A percentile compares a stretch with the other conserved stretches of the same genome.
Evolutionary conservation across 1,140 invertebrate species (phyloP).

Genomic region (Neodiprion virginianus): DNA sequence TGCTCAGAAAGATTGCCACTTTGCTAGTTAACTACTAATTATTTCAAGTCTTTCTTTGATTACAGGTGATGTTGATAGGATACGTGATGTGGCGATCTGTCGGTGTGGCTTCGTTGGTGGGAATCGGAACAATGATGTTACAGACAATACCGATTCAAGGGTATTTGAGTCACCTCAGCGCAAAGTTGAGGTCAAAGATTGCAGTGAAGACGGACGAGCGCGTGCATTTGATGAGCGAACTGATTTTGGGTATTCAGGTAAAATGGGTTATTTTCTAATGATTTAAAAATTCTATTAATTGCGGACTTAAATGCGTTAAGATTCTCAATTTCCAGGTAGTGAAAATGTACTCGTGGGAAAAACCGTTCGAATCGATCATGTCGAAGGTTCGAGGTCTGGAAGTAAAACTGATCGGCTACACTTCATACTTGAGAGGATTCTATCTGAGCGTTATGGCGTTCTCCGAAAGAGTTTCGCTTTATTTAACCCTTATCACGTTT

Average conservation of each 20-base stretch:
- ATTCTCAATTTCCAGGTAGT: constrained; percentile 62
- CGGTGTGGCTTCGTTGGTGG: constrained; percentile 73
- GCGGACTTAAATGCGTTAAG: neutral
- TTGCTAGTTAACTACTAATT: too few species aligned
- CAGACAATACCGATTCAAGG: constrained; percentile 75
- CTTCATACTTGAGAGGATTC: constrained; percentile 75
- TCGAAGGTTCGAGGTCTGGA: constrained; percentile 66
- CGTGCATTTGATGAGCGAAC: constrained; percentile 81
- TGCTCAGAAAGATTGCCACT: too few species aligned
- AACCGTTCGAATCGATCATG: constrained; percentile 69
- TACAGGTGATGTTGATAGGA: constrained; percentile 57
- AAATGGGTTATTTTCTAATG: neutral
- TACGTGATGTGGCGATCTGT: constrained; percentile 75
- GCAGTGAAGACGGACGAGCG: constrained; percentile 73
- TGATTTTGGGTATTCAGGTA: constrained; percentile 75
- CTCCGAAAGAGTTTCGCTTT: constrained; percentile 76
- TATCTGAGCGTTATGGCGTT: constrained; percentile 75
- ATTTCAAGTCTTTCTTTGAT: neutral
- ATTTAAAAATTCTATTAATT: neutral
- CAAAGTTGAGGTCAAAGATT: constrained; percentile 63
- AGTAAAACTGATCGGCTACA: constrained; percentile 70
- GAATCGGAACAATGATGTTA: constrained; percentile 67
- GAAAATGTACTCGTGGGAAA: constrained; percentile 85
- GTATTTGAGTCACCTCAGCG: constrained; percentile 63
- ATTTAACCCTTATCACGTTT: constrained; percentile 75